Conservation (phyloP, 2,888 invertebrate genomes). For the Synanthedon myopaeformis region DNA sequence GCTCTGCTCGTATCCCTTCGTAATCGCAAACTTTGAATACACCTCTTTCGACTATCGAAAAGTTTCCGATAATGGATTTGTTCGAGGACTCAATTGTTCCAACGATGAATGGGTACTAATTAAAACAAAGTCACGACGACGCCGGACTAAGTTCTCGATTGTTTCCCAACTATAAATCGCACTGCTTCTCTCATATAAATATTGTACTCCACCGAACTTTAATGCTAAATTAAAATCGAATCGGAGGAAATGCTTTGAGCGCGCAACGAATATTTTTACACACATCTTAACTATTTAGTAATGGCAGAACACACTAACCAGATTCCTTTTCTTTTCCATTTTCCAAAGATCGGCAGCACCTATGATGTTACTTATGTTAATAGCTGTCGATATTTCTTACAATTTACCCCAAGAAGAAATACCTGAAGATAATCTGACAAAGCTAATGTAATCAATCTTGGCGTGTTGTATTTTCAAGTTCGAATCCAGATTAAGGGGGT, state of each 20-base stretch:
- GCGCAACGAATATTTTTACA: constrained; percentile 9
- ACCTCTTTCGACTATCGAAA: constrained; percentile 68
- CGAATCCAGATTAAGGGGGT: constrained; percentile 42
- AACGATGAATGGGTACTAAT: constrained; percentile 69
- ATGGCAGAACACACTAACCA: constrained; percentile 1
- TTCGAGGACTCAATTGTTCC: constrained; percentile 65
- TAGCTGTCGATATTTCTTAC: no score
- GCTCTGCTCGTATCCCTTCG: constrained; percentile 30
- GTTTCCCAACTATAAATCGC: constrained; percentile 64
- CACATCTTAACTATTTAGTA: constrained; percentile 1
- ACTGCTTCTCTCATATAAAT: constrained; percentile 56
- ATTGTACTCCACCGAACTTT: constrained; percentile 49
- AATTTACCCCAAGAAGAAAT: constrained; percentile 9
- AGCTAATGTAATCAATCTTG: constrained; percentile 22
- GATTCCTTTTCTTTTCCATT: constrained; percentile 7
- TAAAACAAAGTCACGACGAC: constrained; percentile 67
- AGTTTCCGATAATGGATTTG: constrained; percentile 67
- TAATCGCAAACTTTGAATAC: constrained; percentile 59
- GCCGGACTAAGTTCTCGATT: constrained; percentile 61
- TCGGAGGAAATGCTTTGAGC: constrained; percentile 33
- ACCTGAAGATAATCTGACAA: constrained; percentile 5
- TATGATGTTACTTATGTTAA: no score
- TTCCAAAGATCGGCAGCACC: neutral
- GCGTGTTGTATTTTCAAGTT: constrained; percentile 15
- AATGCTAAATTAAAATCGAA: constrained; percentile 61